phyloP scores from a whole-genome alignment of 2,888 invertebrate genomes.

The Drosophila mimica region DNA sequence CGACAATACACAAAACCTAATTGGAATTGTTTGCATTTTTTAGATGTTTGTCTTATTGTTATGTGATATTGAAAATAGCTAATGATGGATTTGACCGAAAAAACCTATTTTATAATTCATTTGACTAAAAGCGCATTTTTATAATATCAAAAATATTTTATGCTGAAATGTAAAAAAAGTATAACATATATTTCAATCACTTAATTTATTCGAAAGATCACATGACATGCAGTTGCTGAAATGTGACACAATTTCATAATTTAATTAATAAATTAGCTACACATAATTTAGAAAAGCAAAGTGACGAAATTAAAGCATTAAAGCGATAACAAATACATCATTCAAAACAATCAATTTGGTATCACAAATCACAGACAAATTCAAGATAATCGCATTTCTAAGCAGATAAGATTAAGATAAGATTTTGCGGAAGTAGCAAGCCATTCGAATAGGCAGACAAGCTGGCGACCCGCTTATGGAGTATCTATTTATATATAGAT shows the following conservation, averaged over 20 bases:
- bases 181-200: not conserved
- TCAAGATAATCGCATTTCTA: slow-evolving; percentile 23
- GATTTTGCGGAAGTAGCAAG: slow-evolving; percentile 36
- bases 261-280: slow-evolving; percentile 49
- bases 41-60: not conserved
- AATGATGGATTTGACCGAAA: too few relatives aligned
- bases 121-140: not conserved
- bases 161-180: not conserved
- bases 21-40: slow-evolving; percentile 33
- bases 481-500: slow-evolving; percentile 2
- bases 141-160: not conserved
- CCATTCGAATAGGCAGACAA: slow-evolving; percentile 24
- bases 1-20: slow-evolving; percentile 20
- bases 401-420: slow-evolving; percentile 15
- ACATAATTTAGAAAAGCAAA: slow-evolving; percentile 23
- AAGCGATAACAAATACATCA: slow-evolving; percentile 9
- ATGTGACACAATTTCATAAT: slow-evolving; percentile 40
- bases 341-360: slow-evolving; percentile 55
- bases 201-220: not conserved
- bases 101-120: not conserved
- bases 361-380: slow-evolving; percentile 37
- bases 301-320: not conserved
- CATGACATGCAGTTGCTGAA: not conserved
- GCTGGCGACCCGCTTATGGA: slow-evolving; percentile 13
- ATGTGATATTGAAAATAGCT: not conserved